Base-by-base conservation (phyloP, 2,888 invertebrate genomes). In the Meiosimyza platycephala region DNA sequence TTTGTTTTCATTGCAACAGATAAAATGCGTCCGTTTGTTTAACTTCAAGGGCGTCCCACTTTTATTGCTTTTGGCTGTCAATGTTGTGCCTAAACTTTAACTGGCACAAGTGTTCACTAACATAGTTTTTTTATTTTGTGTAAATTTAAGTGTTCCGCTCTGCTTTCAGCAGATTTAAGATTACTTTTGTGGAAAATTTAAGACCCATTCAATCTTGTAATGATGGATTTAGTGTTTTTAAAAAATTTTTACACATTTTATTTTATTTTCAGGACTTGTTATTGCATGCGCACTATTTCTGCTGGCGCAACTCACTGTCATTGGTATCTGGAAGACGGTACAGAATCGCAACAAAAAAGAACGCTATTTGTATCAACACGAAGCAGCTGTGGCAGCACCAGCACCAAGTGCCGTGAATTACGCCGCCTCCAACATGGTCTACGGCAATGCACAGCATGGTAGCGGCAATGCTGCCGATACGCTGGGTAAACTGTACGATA, bases 401-500 rank as follows among this genome's bases (percentile, higher is more conserved):
- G 74, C 79, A 0, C 22, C 73, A 11, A 77, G 80, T 64, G 80
- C 84, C 16, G 79, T 85, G 3, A 82, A 81, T 64, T 85, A 82
- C 54, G 84, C 83, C 22, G 79, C 80, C 59, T 74, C 80, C 52
- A 83, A 81, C 65, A 84, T 85, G 79, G 80, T 85, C 15, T 85
- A 84, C 51, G 83, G 81, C 3, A 74, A 79, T 74, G 75, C 77
- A 33, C 79, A 80, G 65, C 81, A 81, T 50, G 75, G 73, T 28
- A 66, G 66, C 92, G 93, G 84, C 90, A 93, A 91, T 78, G 90
- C 83, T 77, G 83, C 83, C 78, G 93, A 93, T 85, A 93, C 92
- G 83, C 91, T 95, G 82, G 94, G 95, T 90, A 96, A 95, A 89
- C 90, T 95, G 81, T 96, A 95, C 89, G 95, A 95, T 88, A 92